Evolutionary conservation across 2,113 vertebrate species (phyloP).

Genomic region (Sisor rabdophorus): DNA sequence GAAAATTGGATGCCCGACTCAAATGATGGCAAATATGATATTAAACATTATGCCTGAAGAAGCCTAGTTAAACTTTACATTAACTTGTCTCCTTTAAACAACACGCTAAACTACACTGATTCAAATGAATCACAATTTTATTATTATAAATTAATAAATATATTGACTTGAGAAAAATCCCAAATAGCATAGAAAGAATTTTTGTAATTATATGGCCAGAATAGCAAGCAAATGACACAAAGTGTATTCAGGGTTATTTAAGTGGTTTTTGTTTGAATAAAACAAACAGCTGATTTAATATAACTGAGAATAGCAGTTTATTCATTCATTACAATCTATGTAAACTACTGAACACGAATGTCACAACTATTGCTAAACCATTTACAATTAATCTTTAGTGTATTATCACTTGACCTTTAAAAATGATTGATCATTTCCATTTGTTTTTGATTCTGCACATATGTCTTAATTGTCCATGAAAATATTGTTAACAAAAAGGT

Average conservation of each 20-base stretch:
- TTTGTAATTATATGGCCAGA: not conserved
- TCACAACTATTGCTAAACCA: too few relatives aligned
- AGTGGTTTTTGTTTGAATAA: not conserved
- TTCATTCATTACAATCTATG: too few relatives aligned
- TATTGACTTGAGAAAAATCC: not conserved
- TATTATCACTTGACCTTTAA: too few relatives aligned
- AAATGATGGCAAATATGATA: conserved; percentile 33
- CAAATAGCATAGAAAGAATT: not conserved
- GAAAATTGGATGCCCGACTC: conserved; percentile 33
- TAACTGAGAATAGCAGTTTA: too few relatives aligned
- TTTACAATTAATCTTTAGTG: too few relatives aligned
- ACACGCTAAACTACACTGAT: not conserved
- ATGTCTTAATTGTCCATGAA: too few relatives aligned
- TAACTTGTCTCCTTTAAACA: not conserved
- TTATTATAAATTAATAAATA: not conserved
- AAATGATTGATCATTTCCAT: too few relatives aligned
- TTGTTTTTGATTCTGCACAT: too few relatives aligned
- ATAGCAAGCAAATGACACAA: not conserved
- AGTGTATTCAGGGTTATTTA: too few relatives aligned
- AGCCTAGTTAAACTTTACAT: conserved; percentile 24
- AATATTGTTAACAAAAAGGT: too few relatives aligned
- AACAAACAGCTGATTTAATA: too few relatives aligned
- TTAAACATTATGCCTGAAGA: conserved; percentile 20
- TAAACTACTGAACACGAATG: too few relatives aligned
- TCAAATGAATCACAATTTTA: conserved; percentile 10